Base-by-base conservation (phyloP, 1,140 invertebrate species). In the Adoxophyes honmai region DNA sequence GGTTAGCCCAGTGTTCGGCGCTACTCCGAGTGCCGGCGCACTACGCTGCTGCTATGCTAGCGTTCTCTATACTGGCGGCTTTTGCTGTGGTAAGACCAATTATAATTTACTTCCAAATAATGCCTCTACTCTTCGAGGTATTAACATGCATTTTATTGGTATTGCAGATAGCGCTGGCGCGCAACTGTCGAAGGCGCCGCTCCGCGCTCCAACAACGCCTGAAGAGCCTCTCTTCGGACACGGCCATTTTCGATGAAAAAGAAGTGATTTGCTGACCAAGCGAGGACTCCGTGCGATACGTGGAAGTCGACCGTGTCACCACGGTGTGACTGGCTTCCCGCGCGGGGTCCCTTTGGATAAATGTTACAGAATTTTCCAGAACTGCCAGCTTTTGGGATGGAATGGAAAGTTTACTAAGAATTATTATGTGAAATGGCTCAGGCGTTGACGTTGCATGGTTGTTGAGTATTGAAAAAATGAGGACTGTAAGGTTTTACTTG, bases 241-340 rank as follows among this genome's bases (percentile, higher is more conserved):
- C 94, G 52, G 93, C 93, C 56, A 94, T 95, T 64, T 92, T 95
- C 75, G 94, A 95, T 68, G 94, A 95, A 68, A 95, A 96, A 84
- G 95, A 96, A 88, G 94, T 96, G 88, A 95, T 96, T 92, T 96
- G 95, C 95, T 96, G 95, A 96, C 95, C 95, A 91, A 95, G 92
- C 93, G 95, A 96, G 91, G 94, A 94, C 94, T 96, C 95, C 93
- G 95, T 96, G 89, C 94, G 95, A 86, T 96, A 96, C 90, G 94
- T 96, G 75, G 95, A 96, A 90, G 93, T 96, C 62, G 95, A 96
- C 88, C 92, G 95, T 61, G 95, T 96, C 66, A 96, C 95, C 68
- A 96, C 95, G 54, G 95, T 96, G 91, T 96, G 94, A 96, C 91
- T 87, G 67, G 42, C 68, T 73, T 71, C 71, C 58, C 60, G 75